Evolutionary conservation across 2,113 vertebrate genomes (phyloP).

Genomic region (Odocoileus virginianus): DNA sequence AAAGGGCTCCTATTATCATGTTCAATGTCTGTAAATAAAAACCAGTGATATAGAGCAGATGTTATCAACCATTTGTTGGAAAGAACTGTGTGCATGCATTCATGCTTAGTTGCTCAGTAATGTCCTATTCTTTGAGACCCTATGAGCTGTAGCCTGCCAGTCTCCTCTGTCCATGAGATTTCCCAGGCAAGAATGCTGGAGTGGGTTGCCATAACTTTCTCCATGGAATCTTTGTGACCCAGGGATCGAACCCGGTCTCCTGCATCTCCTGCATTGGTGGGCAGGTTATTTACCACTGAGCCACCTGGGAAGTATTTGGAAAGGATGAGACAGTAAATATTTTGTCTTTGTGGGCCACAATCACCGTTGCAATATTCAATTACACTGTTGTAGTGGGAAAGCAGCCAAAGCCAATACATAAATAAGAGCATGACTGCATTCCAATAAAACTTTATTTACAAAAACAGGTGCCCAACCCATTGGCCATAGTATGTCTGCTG

Average conservation of each 20-base stretch:
- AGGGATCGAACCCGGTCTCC: not conserved
- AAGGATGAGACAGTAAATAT: not conserved
- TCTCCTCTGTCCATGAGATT: not conserved
- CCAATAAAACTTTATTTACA: slow-evolving; percentile 16
- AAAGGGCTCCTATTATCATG: not conserved
- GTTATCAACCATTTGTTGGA: not conserved
- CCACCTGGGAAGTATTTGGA: not conserved
- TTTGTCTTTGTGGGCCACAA: not conserved
- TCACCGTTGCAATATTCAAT: not conserved
- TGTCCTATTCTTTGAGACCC: not conserved
- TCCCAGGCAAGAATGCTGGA: not conserved
- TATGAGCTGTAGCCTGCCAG: not conserved
- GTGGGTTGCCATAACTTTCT: not conserved
- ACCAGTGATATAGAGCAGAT: not conserved
- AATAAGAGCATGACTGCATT: not conserved
- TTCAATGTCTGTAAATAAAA: not conserved
- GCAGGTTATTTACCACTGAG: not conserved
- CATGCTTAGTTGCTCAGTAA: not conserved
- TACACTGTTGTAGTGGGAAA: not conserved
- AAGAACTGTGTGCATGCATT: not conserved
- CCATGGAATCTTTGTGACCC: not conserved
- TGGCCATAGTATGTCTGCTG: not conserved
- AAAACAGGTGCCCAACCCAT: not conserved
- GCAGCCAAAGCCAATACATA: not conserved
- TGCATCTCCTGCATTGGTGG: not conserved